Evolutionary conservation across 2,888 invertebrate species (phyloP).

Genomic region (Drosophila anomelani): DNA sequence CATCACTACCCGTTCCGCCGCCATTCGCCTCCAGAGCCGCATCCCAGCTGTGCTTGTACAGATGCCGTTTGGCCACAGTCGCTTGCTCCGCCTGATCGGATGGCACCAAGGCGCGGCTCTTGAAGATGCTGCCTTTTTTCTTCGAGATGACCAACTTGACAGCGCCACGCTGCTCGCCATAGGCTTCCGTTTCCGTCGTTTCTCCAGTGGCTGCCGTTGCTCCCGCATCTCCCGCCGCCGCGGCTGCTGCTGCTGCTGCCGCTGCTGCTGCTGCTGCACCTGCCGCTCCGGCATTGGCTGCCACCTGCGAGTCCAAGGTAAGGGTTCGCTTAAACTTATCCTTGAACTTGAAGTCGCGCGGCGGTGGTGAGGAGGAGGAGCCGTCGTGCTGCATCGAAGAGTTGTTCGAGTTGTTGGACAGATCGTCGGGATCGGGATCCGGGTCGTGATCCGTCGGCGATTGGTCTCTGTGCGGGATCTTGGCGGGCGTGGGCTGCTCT

Average conservation of each 20-base stretch:
- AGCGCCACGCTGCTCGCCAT: slow-evolving; percentile 74
- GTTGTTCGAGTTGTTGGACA: slow-evolving; percentile 66
- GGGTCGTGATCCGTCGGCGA: slow-evolving; percentile 50
- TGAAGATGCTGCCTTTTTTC: slow-evolving; percentile 96
- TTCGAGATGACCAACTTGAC: slow-evolving; percentile 91
- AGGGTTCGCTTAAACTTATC: slow-evolving; percentile 84
- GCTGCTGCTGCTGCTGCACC: slow-evolving; percentile 47
- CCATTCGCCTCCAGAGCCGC: slow-evolving; percentile 87
- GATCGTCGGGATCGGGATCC: slow-evolving; percentile 62
- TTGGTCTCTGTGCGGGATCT: slow-evolving; percentile 50
- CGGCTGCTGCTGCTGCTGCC: slow-evolving; percentile 18
- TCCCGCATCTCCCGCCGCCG: slow-evolving; percentile 60
- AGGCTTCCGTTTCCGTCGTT: slow-evolving; percentile 41
- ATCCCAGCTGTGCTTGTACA: slow-evolving; percentile 96
- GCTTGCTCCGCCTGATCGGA: slow-evolving; percentile 82
- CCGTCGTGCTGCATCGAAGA: slow-evolving; percentile 72
- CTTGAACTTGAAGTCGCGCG: slow-evolving; percentile 83
- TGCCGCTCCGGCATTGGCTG: slow-evolving; percentile 60
- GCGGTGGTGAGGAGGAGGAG: slow-evolving; percentile 77
- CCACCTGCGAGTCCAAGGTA: slow-evolving; percentile 79
- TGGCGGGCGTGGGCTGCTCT: slow-evolving; percentile 67
- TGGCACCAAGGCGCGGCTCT: slow-evolving; percentile 89
- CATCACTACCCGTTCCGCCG: slow-evolving; percentile 71
- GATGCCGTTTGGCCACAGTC: slow-evolving; percentile 90
- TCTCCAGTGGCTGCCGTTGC: slow-evolving; percentile 19